Evolutionary conservation across 2,113 vertebrate species (phyloP).

Genomic region (Nanorana parkeri): DNA sequence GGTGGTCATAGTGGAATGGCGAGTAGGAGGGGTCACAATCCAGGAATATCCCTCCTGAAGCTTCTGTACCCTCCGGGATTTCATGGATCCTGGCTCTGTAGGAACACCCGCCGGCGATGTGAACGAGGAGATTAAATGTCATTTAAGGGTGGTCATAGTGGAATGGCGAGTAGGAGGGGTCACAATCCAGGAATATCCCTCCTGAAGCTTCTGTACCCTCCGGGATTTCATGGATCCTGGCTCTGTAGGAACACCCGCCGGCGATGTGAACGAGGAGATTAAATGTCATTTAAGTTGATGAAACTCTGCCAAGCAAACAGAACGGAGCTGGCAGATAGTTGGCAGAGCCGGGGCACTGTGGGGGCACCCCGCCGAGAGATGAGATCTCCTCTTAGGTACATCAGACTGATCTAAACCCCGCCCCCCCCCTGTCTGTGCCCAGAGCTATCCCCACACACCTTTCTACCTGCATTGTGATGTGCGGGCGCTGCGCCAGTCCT

Average conservation of each 20-base stretch:
- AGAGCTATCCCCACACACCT: not conserved
- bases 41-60: too few relatives aligned
- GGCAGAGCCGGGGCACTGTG: not conserved
- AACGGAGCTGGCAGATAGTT: not conserved
- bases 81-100: too few relatives aligned
- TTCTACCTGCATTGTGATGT: constrained; percentile 18
- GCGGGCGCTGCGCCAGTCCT: constrained; percentile 19
- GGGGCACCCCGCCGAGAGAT: not conserved
- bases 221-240: not conserved
- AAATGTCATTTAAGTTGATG: constrained; percentile 5
- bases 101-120: too few relatives aligned
- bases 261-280: constrained; percentile 8
- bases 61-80: too few relatives aligned
- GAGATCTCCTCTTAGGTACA: not conserved
- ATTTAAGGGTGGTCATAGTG: too few relatives aligned
- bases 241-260: not conserved
- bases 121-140: too few relatives aligned
- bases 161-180: too few relatives aligned
- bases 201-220: not conserved
- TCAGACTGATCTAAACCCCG: not conserved
- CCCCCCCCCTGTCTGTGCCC: not conserved
- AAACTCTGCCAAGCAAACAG: not conserved
- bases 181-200: too few relatives aligned
- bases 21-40: too few relatives aligned
- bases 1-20: too few relatives aligned